Percentiles rank a stretch among this genome's conserved stretches.
These are phyloP conservation scores for Aproaerema taeniolella DNA, from an alignment of 2,888 invertebrate species.

Conservation along the genomic window DNA sequence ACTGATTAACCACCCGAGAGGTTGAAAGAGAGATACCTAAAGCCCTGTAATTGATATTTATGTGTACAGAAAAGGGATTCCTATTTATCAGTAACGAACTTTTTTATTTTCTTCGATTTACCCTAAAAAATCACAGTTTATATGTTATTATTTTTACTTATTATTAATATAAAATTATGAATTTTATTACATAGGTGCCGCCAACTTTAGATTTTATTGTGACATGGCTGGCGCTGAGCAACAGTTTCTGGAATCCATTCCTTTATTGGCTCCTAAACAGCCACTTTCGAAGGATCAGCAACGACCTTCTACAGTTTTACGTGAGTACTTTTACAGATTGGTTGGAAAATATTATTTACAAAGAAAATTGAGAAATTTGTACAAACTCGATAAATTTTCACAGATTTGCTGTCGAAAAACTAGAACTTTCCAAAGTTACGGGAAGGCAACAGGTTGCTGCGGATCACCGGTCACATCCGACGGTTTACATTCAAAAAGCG, in stretches of 20 bases:
- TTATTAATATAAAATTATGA: too few relatives aligned
- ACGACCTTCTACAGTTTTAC: conserved; percentile 85
- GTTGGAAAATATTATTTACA: background rate
- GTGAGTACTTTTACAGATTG: conserved; percentile 63
- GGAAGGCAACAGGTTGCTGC: conserved; percentile 68
- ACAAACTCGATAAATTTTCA: conserved; percentile 8
- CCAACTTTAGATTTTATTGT: conserved; percentile 89
- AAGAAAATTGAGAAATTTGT: conserved; percentile 1
- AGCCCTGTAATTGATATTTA: too few relatives aligned
- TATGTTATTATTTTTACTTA: too few relatives aligned
- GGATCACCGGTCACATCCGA: conserved; percentile 68
- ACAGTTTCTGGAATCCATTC: conserved; percentile 94
- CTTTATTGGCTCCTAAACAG: conserved; percentile 92
- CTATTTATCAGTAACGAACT: too few relatives aligned
- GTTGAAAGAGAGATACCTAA: too few relatives aligned
- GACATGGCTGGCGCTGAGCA: conserved; percentile 91
- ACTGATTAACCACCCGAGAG: too few relatives aligned
- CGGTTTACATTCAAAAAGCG: conserved; percentile 70
- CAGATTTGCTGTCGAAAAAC: conserved; percentile 66
- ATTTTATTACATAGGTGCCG: conserved; percentile 78
- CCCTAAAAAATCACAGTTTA: too few relatives aligned
- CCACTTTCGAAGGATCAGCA: conserved; percentile 88
- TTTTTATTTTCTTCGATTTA: too few relatives aligned
- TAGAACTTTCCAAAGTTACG: conserved; percentile 58
- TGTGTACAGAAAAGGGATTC: too few relatives aligned